phyloP scores from a whole-genome alignment of 2,888 invertebrate species.

The Ethmia dodecea region DNA sequence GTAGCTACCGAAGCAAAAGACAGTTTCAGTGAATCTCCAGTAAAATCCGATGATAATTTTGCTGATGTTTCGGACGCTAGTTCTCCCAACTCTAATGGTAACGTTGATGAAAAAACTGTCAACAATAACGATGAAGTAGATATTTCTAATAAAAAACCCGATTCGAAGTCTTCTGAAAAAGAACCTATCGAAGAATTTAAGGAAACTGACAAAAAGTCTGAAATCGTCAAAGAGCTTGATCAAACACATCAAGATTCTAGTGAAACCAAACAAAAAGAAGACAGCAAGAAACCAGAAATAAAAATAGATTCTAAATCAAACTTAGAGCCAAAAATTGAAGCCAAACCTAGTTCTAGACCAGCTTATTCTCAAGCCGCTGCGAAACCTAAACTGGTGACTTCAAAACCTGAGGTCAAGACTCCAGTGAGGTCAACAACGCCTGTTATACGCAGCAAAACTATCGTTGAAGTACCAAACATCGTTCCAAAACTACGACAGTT shows the following conservation, averaged over 20 bases:
- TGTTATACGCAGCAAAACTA: constrained; percentile 61
- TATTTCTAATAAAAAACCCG: background rate
- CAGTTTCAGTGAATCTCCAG: constrained; percentile 38
- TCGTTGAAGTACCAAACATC: constrained; percentile 54
- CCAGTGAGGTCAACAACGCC: constrained; percentile 33
- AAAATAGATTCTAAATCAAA: constrained; percentile 11
- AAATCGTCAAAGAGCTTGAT: background rate
- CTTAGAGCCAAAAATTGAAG: constrained; percentile 29
- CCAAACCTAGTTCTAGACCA: constrained; percentile 38
- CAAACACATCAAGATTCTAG: background rate
- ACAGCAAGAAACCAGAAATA: constrained; percentile 22
- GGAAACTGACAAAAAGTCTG: constrained; percentile 2
- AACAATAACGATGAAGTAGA: background rate
- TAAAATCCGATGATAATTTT: constrained; percentile 59
- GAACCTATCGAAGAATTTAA: constrained; percentile 19
- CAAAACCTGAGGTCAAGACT: constrained; percentile 53
- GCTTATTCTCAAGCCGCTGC: constrained; percentile 74
- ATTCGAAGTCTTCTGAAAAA: constrained; percentile 12
- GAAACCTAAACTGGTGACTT: constrained; percentile 53
- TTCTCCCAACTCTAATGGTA: constrained; percentile 36
- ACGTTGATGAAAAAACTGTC: constrained; percentile 25
- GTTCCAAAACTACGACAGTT: constrained; percentile 39
- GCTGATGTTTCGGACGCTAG: constrained; percentile 57
- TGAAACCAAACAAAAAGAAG: constrained; percentile 9
- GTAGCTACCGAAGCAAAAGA: constrained; percentile 27